Evolutionary conservation across 2,113 vertebrate species (phyloP).

Genomic region (Argyrosomus japonicus): DNA sequence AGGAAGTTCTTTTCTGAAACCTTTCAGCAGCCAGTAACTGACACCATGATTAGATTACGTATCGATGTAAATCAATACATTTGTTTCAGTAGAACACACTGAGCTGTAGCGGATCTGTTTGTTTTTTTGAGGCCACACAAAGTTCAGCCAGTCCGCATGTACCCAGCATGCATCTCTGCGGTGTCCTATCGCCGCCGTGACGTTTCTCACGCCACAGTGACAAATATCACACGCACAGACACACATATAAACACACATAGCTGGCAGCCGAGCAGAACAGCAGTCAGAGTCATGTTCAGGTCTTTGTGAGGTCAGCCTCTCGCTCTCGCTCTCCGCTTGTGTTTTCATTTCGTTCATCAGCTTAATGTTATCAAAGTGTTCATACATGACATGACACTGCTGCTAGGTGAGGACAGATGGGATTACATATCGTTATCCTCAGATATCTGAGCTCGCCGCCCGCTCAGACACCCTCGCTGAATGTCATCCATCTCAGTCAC

Average conservation of each 20-base stretch:
- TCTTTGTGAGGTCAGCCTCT: conserved; percentile 62
- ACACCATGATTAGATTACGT: background rate
- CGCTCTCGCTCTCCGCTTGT: background rate
- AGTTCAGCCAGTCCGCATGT: conserved; percentile 63
- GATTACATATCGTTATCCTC: conserved; percentile 51
- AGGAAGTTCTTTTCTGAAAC: no score
- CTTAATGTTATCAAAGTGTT: conserved; percentile 10
- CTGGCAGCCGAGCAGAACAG: conserved; percentile 59
- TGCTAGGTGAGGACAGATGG: conserved; percentile 44
- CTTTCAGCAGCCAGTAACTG: background rate
- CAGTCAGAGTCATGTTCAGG: conserved; percentile 67
- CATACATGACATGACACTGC: conserved; percentile 18
- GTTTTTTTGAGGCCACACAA: conserved; percentile 52
- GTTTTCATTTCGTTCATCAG: background rate
- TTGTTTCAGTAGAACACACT: background rate
- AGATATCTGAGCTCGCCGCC: conserved; percentile 38
- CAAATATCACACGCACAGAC: conserved; percentile 74
- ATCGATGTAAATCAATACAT: background rate
- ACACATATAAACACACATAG: conserved; percentile 45
- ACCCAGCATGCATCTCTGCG: conserved; percentile 69
- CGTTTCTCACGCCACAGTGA: conserved; percentile 72
- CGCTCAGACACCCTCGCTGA: background rate
- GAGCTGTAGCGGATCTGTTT: conserved; percentile 37
- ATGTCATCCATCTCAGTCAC: conserved; percentile 18
- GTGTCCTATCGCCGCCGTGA: conserved; percentile 73